Percentiles rank a stretch among this genome's conserved stretches.
phyloP scores from a whole-genome alignment of 2,113 vertebrate species.

The Nothocercus nigrocapillus region DNA sequence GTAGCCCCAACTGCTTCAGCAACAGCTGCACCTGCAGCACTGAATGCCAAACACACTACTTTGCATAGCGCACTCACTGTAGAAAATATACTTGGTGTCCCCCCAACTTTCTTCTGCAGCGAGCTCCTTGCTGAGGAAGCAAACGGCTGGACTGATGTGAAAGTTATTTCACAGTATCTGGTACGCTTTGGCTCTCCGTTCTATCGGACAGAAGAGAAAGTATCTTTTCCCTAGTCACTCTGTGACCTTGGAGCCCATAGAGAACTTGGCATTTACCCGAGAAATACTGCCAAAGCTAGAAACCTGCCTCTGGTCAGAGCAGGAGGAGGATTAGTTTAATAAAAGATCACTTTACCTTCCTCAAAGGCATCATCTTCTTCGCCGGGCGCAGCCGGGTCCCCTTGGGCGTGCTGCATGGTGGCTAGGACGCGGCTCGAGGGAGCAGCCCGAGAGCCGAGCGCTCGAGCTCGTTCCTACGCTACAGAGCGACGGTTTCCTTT shows the following conservation, averaged over 20 bases:
- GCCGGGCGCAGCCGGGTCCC: conserved; percentile 14
- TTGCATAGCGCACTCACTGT: neutral
- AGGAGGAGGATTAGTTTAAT: conserved; percentile 5
- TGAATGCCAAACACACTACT: fast-evolving
- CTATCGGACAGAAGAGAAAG: conserved; percentile 10
- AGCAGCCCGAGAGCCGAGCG: neutral
- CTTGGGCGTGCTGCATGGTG: conserved; percentile 66
- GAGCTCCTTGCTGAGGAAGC: neutral
- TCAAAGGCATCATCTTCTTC: conserved; percentile 79
- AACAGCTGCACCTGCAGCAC: neutral
- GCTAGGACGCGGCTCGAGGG: neutral
- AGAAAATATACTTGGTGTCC: neutral
- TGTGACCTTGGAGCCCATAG: neutral
- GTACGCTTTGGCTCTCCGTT: conserved; percentile 10
- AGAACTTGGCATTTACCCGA: neutral
- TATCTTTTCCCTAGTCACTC: neutral
- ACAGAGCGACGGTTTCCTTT: conserved; percentile 52
- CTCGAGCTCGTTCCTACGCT: neutral
- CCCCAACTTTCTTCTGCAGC: neutral
- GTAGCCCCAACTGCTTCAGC: neutral
- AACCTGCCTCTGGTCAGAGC: neutral
- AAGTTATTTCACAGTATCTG: conserved; percentile 15
- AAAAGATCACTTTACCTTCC: conserved; percentile 77
- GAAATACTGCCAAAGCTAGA: conserved; percentile 37
- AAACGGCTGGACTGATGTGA: neutral